A percentile compares a stretch with the other conserved stretches of the same genome.
Evolutionary conservation across 2,797 vertebrate species (phyloP).

Genomic region (Pseudomugil gertrudae): DNA sequence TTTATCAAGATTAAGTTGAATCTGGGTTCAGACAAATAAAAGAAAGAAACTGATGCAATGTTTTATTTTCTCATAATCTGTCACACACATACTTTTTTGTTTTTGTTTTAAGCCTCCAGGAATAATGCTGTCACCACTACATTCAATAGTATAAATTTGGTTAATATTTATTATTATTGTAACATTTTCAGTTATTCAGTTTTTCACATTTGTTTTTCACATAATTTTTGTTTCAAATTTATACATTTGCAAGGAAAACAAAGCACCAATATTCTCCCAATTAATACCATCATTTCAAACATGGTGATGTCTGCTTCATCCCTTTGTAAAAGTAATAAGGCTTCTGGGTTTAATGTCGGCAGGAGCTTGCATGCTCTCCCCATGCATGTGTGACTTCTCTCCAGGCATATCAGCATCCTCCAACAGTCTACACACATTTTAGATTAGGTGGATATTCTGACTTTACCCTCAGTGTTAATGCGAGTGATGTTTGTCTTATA

Average conservation of each 20-base stretch:
- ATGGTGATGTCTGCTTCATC: neutral
- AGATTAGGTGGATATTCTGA: neutral
- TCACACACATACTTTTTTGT: neutral
- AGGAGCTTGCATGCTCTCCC: too few relatives aligned
- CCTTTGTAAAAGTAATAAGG: neutral
- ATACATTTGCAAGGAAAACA: neutral
- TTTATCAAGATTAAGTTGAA: neutral
- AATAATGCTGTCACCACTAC: neutral
- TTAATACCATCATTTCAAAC: neutral
- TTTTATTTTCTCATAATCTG: neutral
- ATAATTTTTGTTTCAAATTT: neutral
- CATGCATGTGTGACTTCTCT: neutral
- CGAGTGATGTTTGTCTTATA: neutral
- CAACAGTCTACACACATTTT: neutral
- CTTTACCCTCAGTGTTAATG: neutral
- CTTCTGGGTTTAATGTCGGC: too few relatives aligned
- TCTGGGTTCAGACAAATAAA: too few relatives aligned
- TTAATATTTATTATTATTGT: neutral
- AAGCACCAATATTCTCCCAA: neutral
- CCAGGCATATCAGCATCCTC: neutral
- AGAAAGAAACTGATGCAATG: too few relatives aligned
- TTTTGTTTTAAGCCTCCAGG: neutral
- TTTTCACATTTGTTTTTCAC: neutral
- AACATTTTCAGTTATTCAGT: neutral
- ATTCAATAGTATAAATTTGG: neutral